phyloP scores from a whole-genome alignment of 2,797 vertebrate genomes.

The Luscinia megarhynchos region DNA sequence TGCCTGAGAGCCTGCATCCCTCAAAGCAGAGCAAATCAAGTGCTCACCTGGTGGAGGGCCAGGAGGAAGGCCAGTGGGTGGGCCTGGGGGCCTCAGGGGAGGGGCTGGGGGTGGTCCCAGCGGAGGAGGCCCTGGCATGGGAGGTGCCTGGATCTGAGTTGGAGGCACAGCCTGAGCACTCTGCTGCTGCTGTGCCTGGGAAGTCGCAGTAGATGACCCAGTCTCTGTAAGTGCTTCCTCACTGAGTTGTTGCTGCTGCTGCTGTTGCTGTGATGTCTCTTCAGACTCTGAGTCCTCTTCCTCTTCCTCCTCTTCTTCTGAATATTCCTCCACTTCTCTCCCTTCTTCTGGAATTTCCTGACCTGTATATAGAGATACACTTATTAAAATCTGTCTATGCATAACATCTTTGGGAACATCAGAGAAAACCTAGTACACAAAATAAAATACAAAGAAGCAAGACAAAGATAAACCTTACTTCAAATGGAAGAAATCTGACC shows the following conservation, averaged over 20 bases:
- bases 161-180: constrained; percentile 78
- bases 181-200: constrained; percentile 75
- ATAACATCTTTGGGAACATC: background rate
- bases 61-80: constrained; percentile 93
- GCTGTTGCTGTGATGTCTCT: constrained; percentile 79
- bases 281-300: constrained; percentile 90
- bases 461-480: background rate
- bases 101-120: constrained; percentile 94
- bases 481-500: background rate
- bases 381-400: background rate
- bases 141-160: constrained; percentile 89
- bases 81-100: constrained; percentile 93
- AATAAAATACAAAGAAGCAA: background rate
- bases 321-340: constrained; percentile 85
- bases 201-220: constrained; percentile 37
- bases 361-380: constrained; percentile 75
- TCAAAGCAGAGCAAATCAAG: background rate
- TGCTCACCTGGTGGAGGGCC: constrained; percentile 92
- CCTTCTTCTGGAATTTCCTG: constrained; percentile 96
- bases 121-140: constrained; percentile 92
- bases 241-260: constrained; percentile 68
- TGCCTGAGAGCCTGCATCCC: background rate
- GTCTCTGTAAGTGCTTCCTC: constrained; percentile 82
- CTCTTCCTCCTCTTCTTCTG: constrained; percentile 80
- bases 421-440: background rate